Conservation (phyloP, 1,140 invertebrate genomes). For the Teleogryllus occipitalis region DNA sequence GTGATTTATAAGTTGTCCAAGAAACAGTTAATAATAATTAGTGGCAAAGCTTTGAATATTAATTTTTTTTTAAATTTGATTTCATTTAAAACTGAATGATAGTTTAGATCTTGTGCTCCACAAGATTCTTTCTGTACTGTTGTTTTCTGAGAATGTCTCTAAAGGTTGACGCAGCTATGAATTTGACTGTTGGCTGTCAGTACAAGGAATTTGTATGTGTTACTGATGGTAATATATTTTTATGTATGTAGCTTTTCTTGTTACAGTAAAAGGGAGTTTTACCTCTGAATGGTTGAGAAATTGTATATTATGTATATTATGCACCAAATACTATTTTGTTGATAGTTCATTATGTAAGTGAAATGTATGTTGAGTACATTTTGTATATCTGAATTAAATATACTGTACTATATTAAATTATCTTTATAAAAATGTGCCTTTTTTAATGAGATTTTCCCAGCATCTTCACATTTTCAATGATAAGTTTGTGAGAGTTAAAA, state of each 20-base stretch:
- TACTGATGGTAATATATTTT: not conserved
- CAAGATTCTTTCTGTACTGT: not conserved
- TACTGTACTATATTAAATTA: not conserved
- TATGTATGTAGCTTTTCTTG: not conserved
- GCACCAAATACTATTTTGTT: not conserved
- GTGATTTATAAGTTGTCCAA: no score
- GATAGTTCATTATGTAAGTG: not conserved
- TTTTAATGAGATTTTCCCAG: no score
- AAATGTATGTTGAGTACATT: not conserved
- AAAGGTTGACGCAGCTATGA: not conserved
- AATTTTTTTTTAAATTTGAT: no score
- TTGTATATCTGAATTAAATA: not conserved
- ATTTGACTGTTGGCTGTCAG: not conserved
- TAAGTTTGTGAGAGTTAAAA: no score
- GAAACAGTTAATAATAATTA: no score
- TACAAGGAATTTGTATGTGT: not conserved
- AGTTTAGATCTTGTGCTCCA: not conserved
- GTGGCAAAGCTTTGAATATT: no score
- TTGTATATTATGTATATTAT: not conserved
- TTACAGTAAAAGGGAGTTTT: not conserved
- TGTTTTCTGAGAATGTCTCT: not conserved
- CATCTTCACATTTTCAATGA: no score
- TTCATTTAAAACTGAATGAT: no score
- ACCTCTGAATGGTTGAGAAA: not conserved
- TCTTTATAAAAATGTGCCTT: not conserved